These are phyloP conservation scores for Cephus pulcher DNA, from an alignment of 2,888 invertebrate species.

Conservation along the genomic window DNA sequence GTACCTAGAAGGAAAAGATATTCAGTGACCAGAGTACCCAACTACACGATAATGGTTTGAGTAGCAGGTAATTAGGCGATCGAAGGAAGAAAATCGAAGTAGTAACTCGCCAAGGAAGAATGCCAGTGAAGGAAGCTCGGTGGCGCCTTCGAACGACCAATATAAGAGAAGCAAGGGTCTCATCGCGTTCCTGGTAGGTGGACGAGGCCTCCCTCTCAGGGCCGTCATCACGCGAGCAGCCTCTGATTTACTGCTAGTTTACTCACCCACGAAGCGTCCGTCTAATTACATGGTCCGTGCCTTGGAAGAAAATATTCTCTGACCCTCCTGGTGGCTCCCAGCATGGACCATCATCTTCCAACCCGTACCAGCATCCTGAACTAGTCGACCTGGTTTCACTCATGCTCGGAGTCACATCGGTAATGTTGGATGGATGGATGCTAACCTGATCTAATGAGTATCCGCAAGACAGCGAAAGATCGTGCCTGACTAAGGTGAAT, in stretches of 20 bases:
- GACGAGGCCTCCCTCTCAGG: conserved; percentile 12
- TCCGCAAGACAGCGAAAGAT: not conserved
- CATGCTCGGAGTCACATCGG: not conserved
- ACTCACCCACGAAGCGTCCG: conserved; percentile 60
- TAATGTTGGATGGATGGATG: not conserved
- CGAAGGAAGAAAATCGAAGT: not conserved
- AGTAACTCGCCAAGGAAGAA: not conserved
- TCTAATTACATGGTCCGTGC: conserved; percentile 58
- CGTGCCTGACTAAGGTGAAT: not conserved
- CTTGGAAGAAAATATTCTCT: conserved; percentile 45
- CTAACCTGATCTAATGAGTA: not conserved
- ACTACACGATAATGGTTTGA: not conserved
- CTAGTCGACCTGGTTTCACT: not conserved
- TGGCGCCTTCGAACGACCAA: not conserved
- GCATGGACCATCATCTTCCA: not conserved
- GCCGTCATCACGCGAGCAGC: conserved; percentile 52
- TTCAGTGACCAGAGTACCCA: not conserved
- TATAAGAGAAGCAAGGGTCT: not conserved
- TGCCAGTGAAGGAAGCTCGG: not conserved
- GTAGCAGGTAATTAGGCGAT: not conserved
- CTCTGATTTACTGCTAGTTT: conserved; percentile 57
- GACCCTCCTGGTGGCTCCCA: conserved; percentile 26
- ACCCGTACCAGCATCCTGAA: not conserved
- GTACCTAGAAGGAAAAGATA: not conserved
- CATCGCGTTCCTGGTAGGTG: not conserved